Evolutionary conservation across 2,797 vertebrate genomes (phyloP).

Genomic region (Takifugu ocellatus): DNA sequence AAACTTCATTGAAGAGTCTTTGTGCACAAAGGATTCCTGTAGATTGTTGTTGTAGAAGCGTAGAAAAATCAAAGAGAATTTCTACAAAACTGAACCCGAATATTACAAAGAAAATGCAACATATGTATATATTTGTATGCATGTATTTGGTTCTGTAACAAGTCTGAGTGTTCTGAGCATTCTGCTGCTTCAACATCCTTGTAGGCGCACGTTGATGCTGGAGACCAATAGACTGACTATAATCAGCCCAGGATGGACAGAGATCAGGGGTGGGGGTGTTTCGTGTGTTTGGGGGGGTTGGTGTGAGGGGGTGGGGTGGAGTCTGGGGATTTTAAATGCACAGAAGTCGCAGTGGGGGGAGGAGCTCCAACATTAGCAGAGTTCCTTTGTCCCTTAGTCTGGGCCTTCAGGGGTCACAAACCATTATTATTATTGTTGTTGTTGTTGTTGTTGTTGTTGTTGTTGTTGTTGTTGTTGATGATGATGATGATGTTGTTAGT

Average conservation of each 20-base stretch:
- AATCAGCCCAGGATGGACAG: slow-evolving; percentile 6
- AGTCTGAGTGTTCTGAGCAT: background rate
- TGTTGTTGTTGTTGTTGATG: no score
- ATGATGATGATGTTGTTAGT: no score
- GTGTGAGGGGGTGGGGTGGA: slow-evolving; percentile 27
- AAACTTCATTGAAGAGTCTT: no score
- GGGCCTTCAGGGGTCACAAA: slow-evolving; percentile 34
- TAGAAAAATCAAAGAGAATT: background rate
- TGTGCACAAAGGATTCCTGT: no score
- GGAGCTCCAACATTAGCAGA: slow-evolving; percentile 38
- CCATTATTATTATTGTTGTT: no score
- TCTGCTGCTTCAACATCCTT: no score
- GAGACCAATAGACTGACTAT: background rate
- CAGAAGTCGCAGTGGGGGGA: slow-evolving; percentile 23
- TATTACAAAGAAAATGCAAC: no score
- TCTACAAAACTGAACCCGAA: background rate
- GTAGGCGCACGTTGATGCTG: no score
- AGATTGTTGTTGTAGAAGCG: no score
- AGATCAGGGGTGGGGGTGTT: slow-evolving; percentile 1
- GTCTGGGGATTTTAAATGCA: slow-evolving; percentile 51
- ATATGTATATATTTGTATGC: no score
- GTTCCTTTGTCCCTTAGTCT: slow-evolving; percentile 60
- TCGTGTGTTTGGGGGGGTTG: slow-evolving; percentile 3
- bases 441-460: no score
- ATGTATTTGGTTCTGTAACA: background rate